Percentiles rank a stretch among this genome's conserved stretches.
Conservation (phyloP, 2,113 vertebrate genomes). For the Indri indri region DNA sequence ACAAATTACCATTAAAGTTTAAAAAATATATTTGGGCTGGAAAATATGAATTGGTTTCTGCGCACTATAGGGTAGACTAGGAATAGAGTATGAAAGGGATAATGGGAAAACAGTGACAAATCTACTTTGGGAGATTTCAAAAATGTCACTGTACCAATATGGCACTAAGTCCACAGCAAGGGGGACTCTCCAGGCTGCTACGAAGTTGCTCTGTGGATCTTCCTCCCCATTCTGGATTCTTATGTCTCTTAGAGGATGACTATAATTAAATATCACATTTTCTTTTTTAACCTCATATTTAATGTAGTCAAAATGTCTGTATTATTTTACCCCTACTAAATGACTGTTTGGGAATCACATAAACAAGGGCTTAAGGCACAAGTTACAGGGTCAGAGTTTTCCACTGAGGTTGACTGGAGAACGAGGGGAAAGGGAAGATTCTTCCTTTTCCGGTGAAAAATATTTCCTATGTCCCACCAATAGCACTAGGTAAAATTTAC, state of each 20-base stretch:
- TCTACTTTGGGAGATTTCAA: background rate
- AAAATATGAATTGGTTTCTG: background rate
- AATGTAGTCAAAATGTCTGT: background rate
- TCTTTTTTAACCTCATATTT: background rate
- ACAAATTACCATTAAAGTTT: background rate
- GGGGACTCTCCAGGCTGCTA: background rate
- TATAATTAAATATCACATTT: background rate
- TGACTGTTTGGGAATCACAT: background rate
- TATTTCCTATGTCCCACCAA: background rate
- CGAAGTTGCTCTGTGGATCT: background rate
- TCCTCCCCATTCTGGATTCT: background rate
- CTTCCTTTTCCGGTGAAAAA: background rate
- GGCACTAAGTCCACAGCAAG: background rate
- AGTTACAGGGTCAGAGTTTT: background rate
- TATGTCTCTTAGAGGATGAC: background rate
- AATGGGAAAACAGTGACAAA: background rate
- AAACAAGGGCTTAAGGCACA: background rate
- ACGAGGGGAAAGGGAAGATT: background rate
- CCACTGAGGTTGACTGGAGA: background rate
- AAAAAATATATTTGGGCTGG: background rate
- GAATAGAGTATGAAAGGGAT: background rate
- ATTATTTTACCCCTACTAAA: background rate
- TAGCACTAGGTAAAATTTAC: background rate
- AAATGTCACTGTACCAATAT: background rate
- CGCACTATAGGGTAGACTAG: background rate